These are phyloP conservation scores for Anguilla rostrata DNA, from an alignment of 2,113 vertebrate genomes.

Conservation along the genomic window DNA sequence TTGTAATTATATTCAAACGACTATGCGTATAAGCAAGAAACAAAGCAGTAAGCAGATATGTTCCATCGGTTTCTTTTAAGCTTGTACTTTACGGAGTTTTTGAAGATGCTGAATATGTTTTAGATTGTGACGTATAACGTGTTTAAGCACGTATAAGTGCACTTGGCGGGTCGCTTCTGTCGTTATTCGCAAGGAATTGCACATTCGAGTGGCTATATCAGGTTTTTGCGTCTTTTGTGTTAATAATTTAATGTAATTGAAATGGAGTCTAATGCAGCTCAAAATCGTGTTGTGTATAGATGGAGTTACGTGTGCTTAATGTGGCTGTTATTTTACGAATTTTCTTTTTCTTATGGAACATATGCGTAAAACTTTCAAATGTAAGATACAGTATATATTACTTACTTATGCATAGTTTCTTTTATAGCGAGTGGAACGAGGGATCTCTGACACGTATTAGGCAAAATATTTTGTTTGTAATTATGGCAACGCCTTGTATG, in stretches of 20 bases:
- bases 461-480: background rate
- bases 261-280: no score
- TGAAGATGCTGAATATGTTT: background rate
- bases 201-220: background rate
- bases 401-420: background rate
- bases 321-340: background rate
- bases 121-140: background rate
- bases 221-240: background rate
- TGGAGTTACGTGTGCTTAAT: background rate
- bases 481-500: background rate
- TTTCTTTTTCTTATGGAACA: no score
- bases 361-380: background rate
- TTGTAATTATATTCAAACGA: constrained; percentile 27
- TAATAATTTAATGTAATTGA: background rate
- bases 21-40: background rate
- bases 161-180: background rate
- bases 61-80: background rate
- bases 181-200: background rate
- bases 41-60: background rate
- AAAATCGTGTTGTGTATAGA: background rate
- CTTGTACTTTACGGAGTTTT: background rate
- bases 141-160: background rate
- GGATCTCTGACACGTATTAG: background rate
- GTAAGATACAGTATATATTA: background rate
- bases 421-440: background rate